These are phyloP conservation scores for Arctocebus calabarensis DNA, from an alignment of 2,797 vertebrate genomes.

Conservation along the genomic window DNA sequence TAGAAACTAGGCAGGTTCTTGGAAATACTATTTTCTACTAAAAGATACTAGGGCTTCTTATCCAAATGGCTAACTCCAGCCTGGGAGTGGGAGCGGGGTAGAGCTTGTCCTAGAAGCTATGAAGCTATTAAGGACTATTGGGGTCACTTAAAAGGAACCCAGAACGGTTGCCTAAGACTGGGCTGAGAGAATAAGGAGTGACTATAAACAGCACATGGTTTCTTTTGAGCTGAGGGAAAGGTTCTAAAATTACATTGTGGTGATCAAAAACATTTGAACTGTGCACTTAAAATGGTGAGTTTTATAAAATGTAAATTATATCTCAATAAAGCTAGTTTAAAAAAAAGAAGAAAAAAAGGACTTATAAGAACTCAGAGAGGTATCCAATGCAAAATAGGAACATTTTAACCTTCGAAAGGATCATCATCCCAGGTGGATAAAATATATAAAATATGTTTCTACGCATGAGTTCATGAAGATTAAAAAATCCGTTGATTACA, in stretches of 20 bases:
- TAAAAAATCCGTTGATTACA: not conserved
- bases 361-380: not conserved
- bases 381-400: not conserved
- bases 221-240: not conserved
- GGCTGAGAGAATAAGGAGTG: not conserved
- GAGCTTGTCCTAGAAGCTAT: not conserved
- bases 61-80: not conserved
- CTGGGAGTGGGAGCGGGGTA: too few relatives aligned
- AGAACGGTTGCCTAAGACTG: not conserved
- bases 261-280: not conserved
- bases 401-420: not conserved
- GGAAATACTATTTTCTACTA: not conserved
- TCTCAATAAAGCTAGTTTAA: not conserved
- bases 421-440: not conserved
- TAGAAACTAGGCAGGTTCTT: not conserved
- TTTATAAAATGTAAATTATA: not conserved
- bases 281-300: not conserved
- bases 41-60: not conserved
- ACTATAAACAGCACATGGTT: not conserved
- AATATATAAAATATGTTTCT: not conserved
- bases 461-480: not conserved
- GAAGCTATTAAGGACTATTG: not conserved
- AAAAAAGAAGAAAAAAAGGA: not conserved
- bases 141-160: not conserved
- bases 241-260: not conserved